These are phyloP conservation scores for Pseudonaja textilis DNA, from an alignment of 2,113 vertebrate species.

Conservation along the genomic window DNA sequence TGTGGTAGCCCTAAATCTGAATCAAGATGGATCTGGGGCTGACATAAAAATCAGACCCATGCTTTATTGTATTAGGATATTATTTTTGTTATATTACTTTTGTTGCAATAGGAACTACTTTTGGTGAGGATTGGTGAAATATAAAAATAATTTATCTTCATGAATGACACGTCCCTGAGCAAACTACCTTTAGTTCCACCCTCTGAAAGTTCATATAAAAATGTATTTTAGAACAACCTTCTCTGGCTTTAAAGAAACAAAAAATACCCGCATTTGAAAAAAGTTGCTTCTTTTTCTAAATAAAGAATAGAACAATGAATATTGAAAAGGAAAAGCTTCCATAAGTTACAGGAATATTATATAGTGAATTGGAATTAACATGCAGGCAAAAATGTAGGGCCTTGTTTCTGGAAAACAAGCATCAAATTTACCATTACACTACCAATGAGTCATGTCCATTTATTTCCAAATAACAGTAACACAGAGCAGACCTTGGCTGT, in stretches of 20 bases:
- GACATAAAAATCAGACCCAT: background rate
- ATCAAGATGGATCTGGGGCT: no score
- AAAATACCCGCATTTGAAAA: background rate
- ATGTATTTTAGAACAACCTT: background rate
- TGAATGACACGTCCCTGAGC: background rate
- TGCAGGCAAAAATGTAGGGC: background rate
- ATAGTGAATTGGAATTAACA: background rate
- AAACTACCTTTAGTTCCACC: background rate
- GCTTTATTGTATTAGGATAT: background rate
- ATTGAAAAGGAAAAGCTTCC: constrained; percentile 13
- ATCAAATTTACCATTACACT: constrained; percentile 1
- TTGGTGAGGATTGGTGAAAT: background rate
- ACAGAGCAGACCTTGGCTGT: background rate
- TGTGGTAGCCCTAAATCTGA: no score
- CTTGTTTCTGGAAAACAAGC: background rate
- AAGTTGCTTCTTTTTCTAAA: background rate
- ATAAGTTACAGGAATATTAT: background rate
- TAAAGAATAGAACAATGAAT: background rate
- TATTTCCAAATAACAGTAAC: constrained; percentile 26
- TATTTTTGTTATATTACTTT: background rate
- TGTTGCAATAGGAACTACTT: background rate
- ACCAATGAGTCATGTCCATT: constrained; percentile 14
- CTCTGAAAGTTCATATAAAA: background rate
- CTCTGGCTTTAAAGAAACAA: background rate
- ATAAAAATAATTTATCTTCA: background rate